Evolutionary conservation across 2,888 invertebrate species (phyloP).

Genomic region (Drosophila austrosaltans): DNA sequence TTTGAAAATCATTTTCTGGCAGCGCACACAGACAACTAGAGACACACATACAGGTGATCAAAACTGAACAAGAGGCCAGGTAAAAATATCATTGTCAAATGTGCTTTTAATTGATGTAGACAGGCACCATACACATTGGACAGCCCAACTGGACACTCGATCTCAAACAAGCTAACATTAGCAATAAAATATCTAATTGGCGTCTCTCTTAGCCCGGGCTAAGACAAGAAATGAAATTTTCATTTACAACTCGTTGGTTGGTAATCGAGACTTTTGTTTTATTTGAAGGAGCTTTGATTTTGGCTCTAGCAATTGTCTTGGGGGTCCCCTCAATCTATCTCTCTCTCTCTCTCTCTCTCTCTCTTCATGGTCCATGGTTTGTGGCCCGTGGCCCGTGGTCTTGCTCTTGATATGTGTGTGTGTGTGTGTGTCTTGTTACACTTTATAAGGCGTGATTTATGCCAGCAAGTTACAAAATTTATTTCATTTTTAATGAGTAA

Average conservation of each 20-base stretch:
- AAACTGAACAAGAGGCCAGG: slow-evolving; percentile 27
- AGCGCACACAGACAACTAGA: slow-evolving; percentile 26
- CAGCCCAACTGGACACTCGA: slow-evolving; percentile 70
- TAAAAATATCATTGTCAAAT: slow-evolving; percentile 79
- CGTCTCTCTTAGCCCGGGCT: slow-evolving; percentile 41
- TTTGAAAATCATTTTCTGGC: slow-evolving; percentile 37
- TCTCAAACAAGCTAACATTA: slow-evolving; percentile 74
- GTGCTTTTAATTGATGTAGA: slow-evolving; percentile 79
- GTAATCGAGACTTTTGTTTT: slow-evolving; percentile 71
- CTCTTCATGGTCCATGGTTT: slow-evolving; percentile 14
- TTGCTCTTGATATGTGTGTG: slow-evolving; percentile 28
- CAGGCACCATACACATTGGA: slow-evolving; percentile 74
- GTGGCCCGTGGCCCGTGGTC: slow-evolving; percentile 17
- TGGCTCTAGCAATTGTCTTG: slow-evolving; percentile 39
- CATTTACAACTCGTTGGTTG: slow-evolving; percentile 54
- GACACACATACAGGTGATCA: slow-evolving; percentile 6
- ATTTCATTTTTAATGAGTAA: slow-evolving; percentile 79
- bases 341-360: slow-evolving; percentile 20
- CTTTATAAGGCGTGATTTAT: slow-evolving; percentile 76
- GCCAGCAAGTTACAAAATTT: slow-evolving; percentile 67
- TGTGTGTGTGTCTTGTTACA: slow-evolving; percentile 52
- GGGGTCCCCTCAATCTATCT: slow-evolving; percentile 12
- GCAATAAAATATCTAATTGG: slow-evolving; percentile 81
- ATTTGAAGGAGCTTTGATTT: slow-evolving; percentile 40
- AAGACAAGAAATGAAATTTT: slow-evolving; percentile 63